A percentile compares a stretch with the other conserved stretches of the same genome.
These are phyloP conservation scores for Augiades crinisus DNA, from an alignment of 2,888 invertebrate genomes.

Conservation along the genomic window DNA sequence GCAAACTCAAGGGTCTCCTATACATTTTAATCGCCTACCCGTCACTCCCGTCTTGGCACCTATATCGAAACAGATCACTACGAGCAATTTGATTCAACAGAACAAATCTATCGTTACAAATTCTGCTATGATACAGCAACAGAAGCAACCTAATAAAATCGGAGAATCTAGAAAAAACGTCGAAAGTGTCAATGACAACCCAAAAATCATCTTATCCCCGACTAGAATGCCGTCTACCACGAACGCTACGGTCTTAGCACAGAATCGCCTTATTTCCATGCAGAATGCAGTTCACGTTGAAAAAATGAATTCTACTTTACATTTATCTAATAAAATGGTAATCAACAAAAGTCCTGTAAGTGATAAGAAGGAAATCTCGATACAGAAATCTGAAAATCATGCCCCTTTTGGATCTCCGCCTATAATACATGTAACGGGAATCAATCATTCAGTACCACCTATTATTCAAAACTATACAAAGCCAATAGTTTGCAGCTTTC, in stretches of 20 bases:
- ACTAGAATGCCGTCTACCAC: constrained; percentile 56
- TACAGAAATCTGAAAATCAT: constrained; percentile 57
- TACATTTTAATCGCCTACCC: constrained; percentile 79
- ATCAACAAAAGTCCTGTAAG: constrained; percentile 53
- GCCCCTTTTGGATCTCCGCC: constrained; percentile 50
- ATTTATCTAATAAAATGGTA: constrained; percentile 63
- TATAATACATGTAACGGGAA: constrained; percentile 62
- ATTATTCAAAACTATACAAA: constrained; percentile 62
- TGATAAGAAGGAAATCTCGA: constrained; percentile 60
- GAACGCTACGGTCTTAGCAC: constrained; percentile 68
- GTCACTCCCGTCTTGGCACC: constrained; percentile 80
- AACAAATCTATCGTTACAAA: constrained; percentile 53
- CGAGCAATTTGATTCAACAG: constrained; percentile 67
- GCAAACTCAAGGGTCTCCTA: constrained; percentile 67
- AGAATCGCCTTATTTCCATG: constrained; percentile 71
- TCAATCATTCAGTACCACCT: constrained; percentile 52
- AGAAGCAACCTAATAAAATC: constrained; percentile 55
- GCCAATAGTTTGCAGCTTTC: constrained; percentile 53
- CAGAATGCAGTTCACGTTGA: constrained; percentile 63
- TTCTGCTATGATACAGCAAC: constrained; percentile 53
- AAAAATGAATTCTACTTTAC: constrained; percentile 57
- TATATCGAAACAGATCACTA: constrained; percentile 79
- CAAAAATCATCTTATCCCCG: constrained; percentile 71
- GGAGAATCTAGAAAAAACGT: constrained; percentile 56
- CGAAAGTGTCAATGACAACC: constrained; percentile 46